Conservation (phyloP, 2,888 invertebrate genomes). For the Drosophila affinis region DNA sequence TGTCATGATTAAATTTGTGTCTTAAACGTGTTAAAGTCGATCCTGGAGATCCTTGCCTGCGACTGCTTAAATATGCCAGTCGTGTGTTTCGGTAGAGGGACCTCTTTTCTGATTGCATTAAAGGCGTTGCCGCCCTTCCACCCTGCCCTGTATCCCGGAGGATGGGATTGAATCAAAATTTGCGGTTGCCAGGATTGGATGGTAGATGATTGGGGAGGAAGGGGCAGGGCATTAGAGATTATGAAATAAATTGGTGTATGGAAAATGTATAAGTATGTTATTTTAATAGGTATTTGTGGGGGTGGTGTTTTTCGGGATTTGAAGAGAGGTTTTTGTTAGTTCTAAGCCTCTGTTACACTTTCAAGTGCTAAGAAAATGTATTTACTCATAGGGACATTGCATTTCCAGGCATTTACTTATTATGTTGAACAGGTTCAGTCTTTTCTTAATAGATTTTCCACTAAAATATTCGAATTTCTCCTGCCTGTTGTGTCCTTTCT, state of each 20-base stretch:
- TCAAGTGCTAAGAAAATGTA: background rate
- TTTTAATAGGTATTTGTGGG: background rate
- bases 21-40: slow-evolving; percentile 65
- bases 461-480: background rate
- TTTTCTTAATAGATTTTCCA: background rate
- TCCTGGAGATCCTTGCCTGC: background rate
- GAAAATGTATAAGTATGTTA: background rate
- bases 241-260: slow-evolving; percentile 3
- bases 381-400: background rate
- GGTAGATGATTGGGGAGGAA: background rate
- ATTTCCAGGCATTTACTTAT: background rate
- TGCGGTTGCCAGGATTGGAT: slow-evolving; percentile 59
- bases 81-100: slow-evolving; percentile 42
- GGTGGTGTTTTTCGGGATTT: background rate
- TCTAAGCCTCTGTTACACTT: too few species aligned
- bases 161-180: slow-evolving; percentile 53
- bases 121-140: slow-evolving; percentile 28
- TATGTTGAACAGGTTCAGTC: background rate
- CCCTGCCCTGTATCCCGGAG: background rate
- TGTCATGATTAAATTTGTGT: slow-evolving; percentile 71
- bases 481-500: background rate
- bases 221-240: background rate
- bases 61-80: slow-evolving; percentile 65
- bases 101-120: slow-evolving; percentile 63
- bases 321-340: background rate